Evolutionary conservation across 1,140 invertebrate species (phyloP).

Genomic region (Drosophila virilis): DNA sequence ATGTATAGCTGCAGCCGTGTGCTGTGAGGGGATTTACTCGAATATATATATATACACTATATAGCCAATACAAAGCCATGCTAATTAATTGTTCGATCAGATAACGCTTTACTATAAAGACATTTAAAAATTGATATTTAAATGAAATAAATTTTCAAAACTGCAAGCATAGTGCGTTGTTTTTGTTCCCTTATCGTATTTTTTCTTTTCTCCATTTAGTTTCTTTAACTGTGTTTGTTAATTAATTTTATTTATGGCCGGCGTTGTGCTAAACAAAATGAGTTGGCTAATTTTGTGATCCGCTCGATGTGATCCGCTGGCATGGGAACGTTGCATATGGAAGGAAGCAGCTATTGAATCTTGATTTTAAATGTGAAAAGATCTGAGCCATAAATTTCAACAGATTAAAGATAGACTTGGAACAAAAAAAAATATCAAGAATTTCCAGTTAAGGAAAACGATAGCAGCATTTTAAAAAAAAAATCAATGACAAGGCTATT

Average conservation of each 20-base stretch:
- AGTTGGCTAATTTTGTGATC: slow-evolving; percentile 64
- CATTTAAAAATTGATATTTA: slow-evolving; percentile 72
- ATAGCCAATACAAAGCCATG: slow-evolving; percentile 48
- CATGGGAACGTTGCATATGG: slow-evolving; percentile 39
- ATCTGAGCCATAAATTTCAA: slow-evolving; percentile 42
- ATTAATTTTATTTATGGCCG: slow-evolving; percentile 62
- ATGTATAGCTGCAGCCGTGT: slow-evolving; percentile 16
- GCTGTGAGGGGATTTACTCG: slow-evolving; percentile 2
- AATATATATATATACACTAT: slow-evolving; percentile 16
- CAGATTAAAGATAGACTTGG: slow-evolving; percentile 39
- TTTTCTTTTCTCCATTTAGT: slow-evolving; percentile 18
- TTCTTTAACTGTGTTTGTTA: slow-evolving; percentile 41
- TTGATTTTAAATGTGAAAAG: slow-evolving; percentile 48
- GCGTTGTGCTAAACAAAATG: slow-evolving; percentile 54
- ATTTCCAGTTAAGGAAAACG: slow-evolving; percentile 32
- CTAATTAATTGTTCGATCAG: slow-evolving; percentile 80
- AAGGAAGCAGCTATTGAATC: slow-evolving; percentile 44
- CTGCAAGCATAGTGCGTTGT: slow-evolving; percentile 52
- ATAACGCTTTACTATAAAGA: slow-evolving; percentile 75
- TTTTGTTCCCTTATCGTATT: slow-evolving; percentile 11
- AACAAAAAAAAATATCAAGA: slow-evolving; percentile 16
- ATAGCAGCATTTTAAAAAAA: background rate
- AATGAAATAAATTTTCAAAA: slow-evolving; percentile 65
- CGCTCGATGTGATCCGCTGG: slow-evolving; percentile 20
- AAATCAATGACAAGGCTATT: background rate